Evolutionary conservation across 2,797 vertebrate genomes (phyloP).

Genomic region (Sparus aurata): DNA sequence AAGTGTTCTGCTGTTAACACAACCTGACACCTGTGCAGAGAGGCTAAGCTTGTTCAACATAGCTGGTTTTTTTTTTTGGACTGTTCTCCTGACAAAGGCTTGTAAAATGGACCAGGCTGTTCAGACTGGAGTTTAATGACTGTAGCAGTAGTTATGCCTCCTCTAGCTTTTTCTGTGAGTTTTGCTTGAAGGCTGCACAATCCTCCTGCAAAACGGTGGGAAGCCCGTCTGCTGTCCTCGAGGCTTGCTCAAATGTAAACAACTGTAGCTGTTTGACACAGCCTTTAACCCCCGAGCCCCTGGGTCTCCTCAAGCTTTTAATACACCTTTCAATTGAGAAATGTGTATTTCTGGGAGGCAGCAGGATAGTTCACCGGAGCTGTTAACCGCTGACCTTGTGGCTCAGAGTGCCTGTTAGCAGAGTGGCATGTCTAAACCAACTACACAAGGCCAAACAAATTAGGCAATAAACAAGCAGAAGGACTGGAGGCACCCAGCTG

Average conservation of each 20-base stretch:
- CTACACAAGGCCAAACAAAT: conserved; percentile 64
- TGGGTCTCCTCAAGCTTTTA: conserved; percentile 63
- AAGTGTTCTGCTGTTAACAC: conserved; percentile 72
- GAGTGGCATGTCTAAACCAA: conserved; percentile 54
- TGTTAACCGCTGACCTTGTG: conserved; percentile 71
- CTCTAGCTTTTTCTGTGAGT: conserved; percentile 25
- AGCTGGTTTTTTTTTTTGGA: conserved; percentile 49
- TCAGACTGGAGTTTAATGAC: conserved; percentile 35
- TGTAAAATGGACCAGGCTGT: conserved; percentile 21
- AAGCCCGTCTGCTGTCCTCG: conserved; percentile 31
- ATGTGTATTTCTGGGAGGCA: conserved; percentile 61
- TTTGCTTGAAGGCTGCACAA: conserved; percentile 28
- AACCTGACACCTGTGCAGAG: conserved; percentile 64
- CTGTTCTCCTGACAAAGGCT: conserved; percentile 40
- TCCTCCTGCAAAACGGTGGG: conserved; percentile 24
- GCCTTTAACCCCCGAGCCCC: conserved; percentile 65
- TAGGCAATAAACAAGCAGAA: conserved; percentile 62
- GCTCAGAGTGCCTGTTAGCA: conserved; percentile 59
- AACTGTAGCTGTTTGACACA: conserved; percentile 57
- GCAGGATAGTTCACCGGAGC: conserved; percentile 60
- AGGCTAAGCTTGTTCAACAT: conserved; percentile 60
- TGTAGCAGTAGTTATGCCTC: conserved; percentile 2
- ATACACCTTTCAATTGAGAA: conserved; percentile 72
- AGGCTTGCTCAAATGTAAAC: conserved; percentile 68
- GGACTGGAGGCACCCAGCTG: conserved; percentile 36